Percentiles rank a stretch among this genome's conserved stretches.
These are phyloP conservation scores for Balanococcus diminutus DNA, from an alignment of 2,888 invertebrate genomes.

Conservation along the genomic window DNA sequence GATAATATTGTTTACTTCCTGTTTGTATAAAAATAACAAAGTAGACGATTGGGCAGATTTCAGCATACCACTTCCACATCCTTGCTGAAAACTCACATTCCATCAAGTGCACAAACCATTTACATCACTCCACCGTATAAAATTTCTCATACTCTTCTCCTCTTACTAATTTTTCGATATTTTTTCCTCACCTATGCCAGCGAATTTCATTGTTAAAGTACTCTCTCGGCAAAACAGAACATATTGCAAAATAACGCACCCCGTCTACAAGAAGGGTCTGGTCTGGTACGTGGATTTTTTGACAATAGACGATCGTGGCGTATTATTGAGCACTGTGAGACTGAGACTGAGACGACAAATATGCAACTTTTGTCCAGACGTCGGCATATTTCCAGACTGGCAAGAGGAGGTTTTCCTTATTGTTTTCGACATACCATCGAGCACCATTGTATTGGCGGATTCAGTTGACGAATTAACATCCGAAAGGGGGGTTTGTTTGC, in stretches of 20 bases:
- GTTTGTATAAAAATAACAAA: too few relatives aligned
- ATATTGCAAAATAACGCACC: neutral
- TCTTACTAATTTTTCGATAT: neutral
- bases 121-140: neutral
- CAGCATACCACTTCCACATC: too few relatives aligned
- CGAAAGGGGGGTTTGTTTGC: neutral
- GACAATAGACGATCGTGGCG: neutral
- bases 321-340: neutral
- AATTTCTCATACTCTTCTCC: neutral
- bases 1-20: too few relatives aligned
- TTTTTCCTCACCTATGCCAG: neutral
- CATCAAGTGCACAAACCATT: neutral
- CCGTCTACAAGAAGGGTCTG: neutral
- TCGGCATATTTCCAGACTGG: neutral
- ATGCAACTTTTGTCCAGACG: slow-evolving; percentile 23
- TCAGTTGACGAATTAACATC: neutral
- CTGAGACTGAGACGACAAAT: neutral
- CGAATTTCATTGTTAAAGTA: neutral
- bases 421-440: neutral
- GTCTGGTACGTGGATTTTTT: neutral
- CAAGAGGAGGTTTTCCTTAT: neutral
- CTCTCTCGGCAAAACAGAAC: neutral
- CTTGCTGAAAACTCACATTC: neutral
- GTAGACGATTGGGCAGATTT: too few relatives aligned
- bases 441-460: neutral